Percentiles rank a stretch among this genome's conserved stretches.
phyloP scores from a whole-genome alignment of 2,797 vertebrate species.

The Paguma larvata region DNA sequence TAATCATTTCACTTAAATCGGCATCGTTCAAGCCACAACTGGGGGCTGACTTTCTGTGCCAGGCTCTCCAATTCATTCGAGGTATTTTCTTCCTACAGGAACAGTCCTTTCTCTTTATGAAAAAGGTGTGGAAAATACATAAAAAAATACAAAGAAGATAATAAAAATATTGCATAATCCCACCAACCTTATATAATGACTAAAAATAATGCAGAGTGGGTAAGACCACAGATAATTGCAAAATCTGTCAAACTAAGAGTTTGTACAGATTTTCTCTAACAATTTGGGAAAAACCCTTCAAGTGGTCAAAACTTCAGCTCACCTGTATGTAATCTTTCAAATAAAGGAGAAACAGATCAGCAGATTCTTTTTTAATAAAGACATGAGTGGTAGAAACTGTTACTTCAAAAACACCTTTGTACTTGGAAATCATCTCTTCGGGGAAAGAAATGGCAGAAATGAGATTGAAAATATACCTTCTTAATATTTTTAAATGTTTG shows the following conservation, averaged over 20 bases:
- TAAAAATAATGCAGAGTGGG: not conserved
- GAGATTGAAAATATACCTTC: constrained; percentile 43
- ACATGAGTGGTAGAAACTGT: not conserved
- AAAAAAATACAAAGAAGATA: not conserved
- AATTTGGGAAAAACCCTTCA: constrained; percentile 46
- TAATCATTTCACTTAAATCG: not conserved
- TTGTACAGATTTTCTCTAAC: constrained; percentile 27
- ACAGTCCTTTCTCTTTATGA: not conserved
- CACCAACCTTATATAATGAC: not conserved
- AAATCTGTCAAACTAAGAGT: not conserved
- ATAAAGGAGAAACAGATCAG: not conserved
- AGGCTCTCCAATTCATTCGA: not conserved
- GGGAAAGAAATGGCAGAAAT: constrained; percentile 59
- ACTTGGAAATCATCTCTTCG: constrained; percentile 58
- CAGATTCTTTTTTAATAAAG: constrained; percentile 48
- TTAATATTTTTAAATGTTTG: not conserved
- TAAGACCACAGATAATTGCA: constrained; percentile 39
- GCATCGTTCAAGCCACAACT: not conserved
- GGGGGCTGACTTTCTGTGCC: not conserved
- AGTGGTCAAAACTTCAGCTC: not conserved
- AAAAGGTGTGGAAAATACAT: not conserved
- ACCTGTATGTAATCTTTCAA: not conserved
- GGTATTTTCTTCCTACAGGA: not conserved
- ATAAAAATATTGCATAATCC: not conserved
- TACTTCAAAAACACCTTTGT: constrained; percentile 45